Percentiles rank a stretch among this genome's conserved stretches.
Conservation (phyloP, 92 coral and sea anemone species). For the Parazoanthus darwini region DNA sequence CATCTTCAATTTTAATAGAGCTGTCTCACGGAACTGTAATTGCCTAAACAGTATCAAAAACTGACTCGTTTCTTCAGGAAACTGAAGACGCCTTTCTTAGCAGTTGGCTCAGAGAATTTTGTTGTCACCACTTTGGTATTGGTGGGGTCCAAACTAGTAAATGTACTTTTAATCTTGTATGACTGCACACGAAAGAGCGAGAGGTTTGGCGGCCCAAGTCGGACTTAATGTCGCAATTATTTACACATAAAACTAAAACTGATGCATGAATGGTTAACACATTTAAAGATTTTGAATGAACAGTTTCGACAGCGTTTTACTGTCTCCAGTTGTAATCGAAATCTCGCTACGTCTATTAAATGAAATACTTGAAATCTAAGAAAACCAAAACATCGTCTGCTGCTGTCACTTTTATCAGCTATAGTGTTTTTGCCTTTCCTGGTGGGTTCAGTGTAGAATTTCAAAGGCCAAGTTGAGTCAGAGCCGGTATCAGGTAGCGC, state of each 20-base stretch:
- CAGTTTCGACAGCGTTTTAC: neutral
- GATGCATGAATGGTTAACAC: neutral
- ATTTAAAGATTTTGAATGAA: no score
- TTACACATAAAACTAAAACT: neutral
- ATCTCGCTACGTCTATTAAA: neutral
- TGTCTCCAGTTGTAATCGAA: neutral
- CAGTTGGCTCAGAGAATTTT: neutral
- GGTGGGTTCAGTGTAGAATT: neutral
- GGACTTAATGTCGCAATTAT: no score
- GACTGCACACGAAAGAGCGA: neutral
- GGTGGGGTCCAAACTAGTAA: neutral
- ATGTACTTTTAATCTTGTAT: neutral
- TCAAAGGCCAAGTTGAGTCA: neutral
- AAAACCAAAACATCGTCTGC: neutral
- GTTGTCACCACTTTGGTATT: neutral
- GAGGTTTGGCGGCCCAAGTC: neutral
- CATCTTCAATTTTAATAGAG: neutral
- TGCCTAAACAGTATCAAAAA: no score
- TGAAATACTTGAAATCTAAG: neutral
- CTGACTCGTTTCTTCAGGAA: neutral
- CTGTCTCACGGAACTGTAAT: neutral
- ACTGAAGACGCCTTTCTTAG: neutral
- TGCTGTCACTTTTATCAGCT: neutral
- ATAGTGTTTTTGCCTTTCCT: neutral
- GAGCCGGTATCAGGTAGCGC: neutral